Base-by-base conservation (phyloP, 2,113 vertebrate species). In the Callipepla squamata region DNA sequence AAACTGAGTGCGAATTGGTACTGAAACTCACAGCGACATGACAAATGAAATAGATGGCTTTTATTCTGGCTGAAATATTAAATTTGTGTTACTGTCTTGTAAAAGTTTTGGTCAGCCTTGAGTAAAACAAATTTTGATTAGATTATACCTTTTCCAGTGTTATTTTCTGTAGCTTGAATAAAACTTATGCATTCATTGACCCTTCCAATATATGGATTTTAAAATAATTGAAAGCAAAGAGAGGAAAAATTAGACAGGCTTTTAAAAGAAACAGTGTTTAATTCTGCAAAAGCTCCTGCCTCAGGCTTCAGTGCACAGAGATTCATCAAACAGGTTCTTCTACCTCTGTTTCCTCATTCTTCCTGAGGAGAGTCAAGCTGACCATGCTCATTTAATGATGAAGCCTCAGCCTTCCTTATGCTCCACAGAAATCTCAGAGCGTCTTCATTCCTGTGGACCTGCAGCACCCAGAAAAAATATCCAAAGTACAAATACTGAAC, bases 301-400 rank as follows among this genome's bases (percentile, higher is more conserved):
- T 94, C 65, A 42, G 92, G 95, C 90, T 88, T 88, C 53, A 34
- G 19, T 81, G 82, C 87, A 93, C 53, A 38, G 63, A 50, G 25
- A 93, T 96, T 88, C 94, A 91, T 94, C 87, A 75, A 88, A 95
- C 95, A 94, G 94, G 95, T 96, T 95, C 94, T 96, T 95, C 94
- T 91, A 83, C 90, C 76, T 95, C 69, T 80, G 57, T 94, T 96
- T 96, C 95, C 94, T 96, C 96, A 91, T 95, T 96, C 87, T 62
- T 96, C 22, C 26, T 66, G 36, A 55, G 79, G 87, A 86, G 83
- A 94, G 90, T 83, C 90, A 90, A 83, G 76, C 85, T 96, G 94
- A 95, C 94, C 90, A 53, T 23, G 73, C 68, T 86, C 55, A 53
- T 66, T 78, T 90, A 94, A 65, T 88, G 53, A 40, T 3, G 0